Percentiles rank a stretch among this genome's conserved stretches.
Evolutionary conservation across 2,113 vertebrate genomes (phyloP).

Genomic region (Synchiropus splendidus): DNA sequence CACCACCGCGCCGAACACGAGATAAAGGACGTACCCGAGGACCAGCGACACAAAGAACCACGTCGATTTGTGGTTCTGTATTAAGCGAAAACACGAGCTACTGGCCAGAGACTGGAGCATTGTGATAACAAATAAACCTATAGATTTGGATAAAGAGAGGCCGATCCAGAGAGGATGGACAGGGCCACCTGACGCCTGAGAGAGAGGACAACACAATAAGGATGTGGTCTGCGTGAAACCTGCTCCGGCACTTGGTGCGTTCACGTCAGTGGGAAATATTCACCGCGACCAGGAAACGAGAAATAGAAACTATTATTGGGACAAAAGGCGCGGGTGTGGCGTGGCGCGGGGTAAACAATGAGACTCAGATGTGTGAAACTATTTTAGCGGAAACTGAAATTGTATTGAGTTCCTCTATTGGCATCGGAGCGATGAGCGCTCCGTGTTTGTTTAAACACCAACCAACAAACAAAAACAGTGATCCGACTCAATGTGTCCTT

Average conservation of each 20-base stretch:
- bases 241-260: slow-evolving; percentile 22
- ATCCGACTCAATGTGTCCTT: no score
- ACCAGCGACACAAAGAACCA: slow-evolving; percentile 83
- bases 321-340: no score
- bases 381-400: no score
- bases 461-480: no score
- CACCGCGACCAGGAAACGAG: no score
- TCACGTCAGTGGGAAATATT: slow-evolving; percentile 8
- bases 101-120: slow-evolving; percentile 88
- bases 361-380: no score
- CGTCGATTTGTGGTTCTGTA: slow-evolving; percentile 81
- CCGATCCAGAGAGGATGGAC: not conserved
- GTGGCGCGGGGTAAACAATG: no score
- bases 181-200: not conserved
- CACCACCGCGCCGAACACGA: slow-evolving; percentile 89
- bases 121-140: slow-evolving; percentile 39
- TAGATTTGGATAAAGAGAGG: not conserved
- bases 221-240: slow-evolving; percentile 23
- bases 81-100: slow-evolving; percentile 81
- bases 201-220: not conserved
- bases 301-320: no score
- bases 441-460: no score
- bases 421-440: no score
- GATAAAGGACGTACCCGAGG: slow-evolving; percentile 81
- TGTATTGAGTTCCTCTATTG: no score